Base-by-base conservation (phyloP, 2,888 invertebrate genomes). In the Pimpla rufipes region DNA sequence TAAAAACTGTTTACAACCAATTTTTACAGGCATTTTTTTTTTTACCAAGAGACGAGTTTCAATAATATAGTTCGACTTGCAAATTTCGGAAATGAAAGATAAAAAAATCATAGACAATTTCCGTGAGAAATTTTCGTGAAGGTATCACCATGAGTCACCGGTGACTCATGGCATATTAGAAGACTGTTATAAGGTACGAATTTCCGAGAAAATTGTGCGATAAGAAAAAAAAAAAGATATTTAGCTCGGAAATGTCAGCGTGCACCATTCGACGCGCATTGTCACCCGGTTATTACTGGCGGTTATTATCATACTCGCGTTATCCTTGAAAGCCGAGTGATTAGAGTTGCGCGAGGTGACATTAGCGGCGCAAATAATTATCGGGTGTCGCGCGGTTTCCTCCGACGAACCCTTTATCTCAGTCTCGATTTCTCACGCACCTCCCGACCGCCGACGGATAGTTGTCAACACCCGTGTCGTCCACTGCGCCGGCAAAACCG, bases 281-380 rank as follows among this genome's bases (percentile, higher is more conserved):
- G 57, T 73, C 40, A 47, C 67, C 71, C 23, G 67, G 45, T 67
- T 68, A 74, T 74, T 67, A 57, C 35, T 40, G 18, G 18, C 6
- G n/a, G 74, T 80, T 64, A 81, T 81, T 55, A 70, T 81, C 59
- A 18, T 29, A 23, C 67, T 16, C 50, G 74, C 23, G 37, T 70
- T 50, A 79, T 80, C 75, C 80, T 80, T 80, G 68, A 70, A 64
- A 80, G 40, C 11, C 37, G 23, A 64, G 77, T 50, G 76, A 71
- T 64, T 42, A 55, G 64, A 52, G 13, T 23, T 13, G 57, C 16
- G 16, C 29, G n/a, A 1, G 42, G 57, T 40, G 18, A 37, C 52
- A 67, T 73, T 21, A 66, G 45, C 67, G 18, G 11, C 29, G 47
- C 23, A 70, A 74, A 18, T 57, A 52, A 66, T 66, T 67, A 57